Base-by-base conservation (phyloP, 1,140 invertebrate species). In the Neuroterus valhalla region DNA sequence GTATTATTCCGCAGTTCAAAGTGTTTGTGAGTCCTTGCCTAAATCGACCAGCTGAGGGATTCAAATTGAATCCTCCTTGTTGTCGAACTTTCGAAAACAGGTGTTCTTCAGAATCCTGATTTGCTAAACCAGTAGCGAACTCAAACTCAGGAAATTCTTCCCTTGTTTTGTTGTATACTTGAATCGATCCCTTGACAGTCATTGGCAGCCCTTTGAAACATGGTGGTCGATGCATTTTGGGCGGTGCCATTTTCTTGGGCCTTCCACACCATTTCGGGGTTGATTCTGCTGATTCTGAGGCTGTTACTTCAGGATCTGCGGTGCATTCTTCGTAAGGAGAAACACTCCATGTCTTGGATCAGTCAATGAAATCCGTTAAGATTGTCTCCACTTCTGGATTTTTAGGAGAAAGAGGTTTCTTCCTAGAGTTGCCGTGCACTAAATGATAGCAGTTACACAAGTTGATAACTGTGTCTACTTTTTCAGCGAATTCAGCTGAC, bases 141-240 rank as follows among this genome's bases (percentile, higher is more conserved):
- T 76, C 75, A 52, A 81, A 82, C n/a, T 44, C 48, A 19, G 45
- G 72, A 72, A 67, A 76, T 17, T 69, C 21, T 12, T 91, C 81
- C 19, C 15, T 91, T 96, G 95, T 84, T 94, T 92, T 82, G n/a
- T n/a, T n/a, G n/a, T n/a, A n/a, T n/a, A n/a, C n/a, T n/a, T n/a
- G n/a, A n/a, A n/a, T n/a, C n/a, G 92, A 21, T 21, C 48, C 48
- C 23, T 21, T 52, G 1, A 50, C 46, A 17, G 46, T 50, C 46
- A 50, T 50, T 50, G 46, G 3, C 19, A 50, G 15, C n/a, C 46
- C 46, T 2, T 50, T 6, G 46, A 50, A 50, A 17, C 46, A 50
- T 17, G 46, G 78, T 92, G 91, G 72, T 94, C 93, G 46, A 50
- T 50, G 1, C 8, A 3, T 15, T 50, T 50, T 50, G n/a, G 15